phyloP scores from a whole-genome alignment of 2,888 invertebrate species.

The Serrognathus titanus region DNA sequence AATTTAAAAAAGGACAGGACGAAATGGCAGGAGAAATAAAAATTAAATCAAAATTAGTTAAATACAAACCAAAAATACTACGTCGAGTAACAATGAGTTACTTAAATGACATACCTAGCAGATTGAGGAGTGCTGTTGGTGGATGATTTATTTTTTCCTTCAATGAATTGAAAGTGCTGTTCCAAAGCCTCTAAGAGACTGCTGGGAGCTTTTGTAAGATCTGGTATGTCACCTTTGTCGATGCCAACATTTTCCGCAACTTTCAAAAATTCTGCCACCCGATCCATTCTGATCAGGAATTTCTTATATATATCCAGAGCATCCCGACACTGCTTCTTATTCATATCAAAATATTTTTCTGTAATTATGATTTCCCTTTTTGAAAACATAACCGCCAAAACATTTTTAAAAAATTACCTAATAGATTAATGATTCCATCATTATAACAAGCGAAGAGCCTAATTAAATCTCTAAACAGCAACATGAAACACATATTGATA shows the following conservation, averaged over 20 bases:
- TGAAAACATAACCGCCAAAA: too few relatives aligned
- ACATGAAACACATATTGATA: slow-evolving; percentile 79
- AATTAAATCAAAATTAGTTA: slow-evolving; percentile 25
- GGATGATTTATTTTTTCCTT: slow-evolving; percentile 82
- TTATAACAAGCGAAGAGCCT: slow-evolving; percentile 98
- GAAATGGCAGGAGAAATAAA: slow-evolving; percentile 18
- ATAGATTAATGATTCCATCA: slow-evolving; percentile 96
- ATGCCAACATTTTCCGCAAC: slow-evolving; percentile 90
- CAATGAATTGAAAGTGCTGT: slow-evolving; percentile 88
- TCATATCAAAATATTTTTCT: slow-evolving; percentile 99
- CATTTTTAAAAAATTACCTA: slow-evolving; percentile 59
- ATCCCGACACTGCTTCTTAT: slow-evolving; percentile 97
- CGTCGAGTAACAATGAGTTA: neutral
- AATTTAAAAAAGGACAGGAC: slow-evolving; percentile 3
- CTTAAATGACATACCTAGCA: slow-evolving; percentile 59
- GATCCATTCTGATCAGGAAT: slow-evolving; percentile 97
- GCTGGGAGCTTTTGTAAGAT: slow-evolving; percentile 96
- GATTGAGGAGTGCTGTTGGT: slow-evolving; percentile 82
- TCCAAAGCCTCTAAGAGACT: slow-evolving; percentile 95
- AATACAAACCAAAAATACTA: slow-evolving; percentile 13
- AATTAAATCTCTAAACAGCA: slow-evolving; percentile 80
- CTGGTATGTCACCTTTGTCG: slow-evolving; percentile 97
- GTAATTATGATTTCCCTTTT: slow-evolving; percentile 16
- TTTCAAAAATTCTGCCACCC: slow-evolving; percentile 96
- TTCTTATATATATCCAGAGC: slow-evolving; percentile 98